Percentiles rank a stretch among this genome's conserved stretches.
These are phyloP conservation scores for Hyphantria cunea DNA, from an alignment of 1,140 invertebrate genomes.

Conservation along the genomic window DNA sequence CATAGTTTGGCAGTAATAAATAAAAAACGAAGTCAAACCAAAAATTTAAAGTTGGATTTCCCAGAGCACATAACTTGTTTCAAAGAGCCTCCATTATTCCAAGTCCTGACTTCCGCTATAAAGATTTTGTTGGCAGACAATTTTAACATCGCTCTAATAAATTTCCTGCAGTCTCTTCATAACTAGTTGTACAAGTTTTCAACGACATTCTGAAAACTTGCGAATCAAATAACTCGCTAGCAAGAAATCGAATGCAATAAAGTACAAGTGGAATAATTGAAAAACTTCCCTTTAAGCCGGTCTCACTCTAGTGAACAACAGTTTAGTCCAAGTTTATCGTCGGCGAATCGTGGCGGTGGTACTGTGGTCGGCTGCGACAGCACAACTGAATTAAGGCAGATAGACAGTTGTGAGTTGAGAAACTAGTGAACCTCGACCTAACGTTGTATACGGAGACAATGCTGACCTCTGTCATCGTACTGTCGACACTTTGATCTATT, in stretches of 20 bases:
- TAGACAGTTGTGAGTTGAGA: slow-evolving; percentile 40
- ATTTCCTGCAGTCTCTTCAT: slow-evolving; percentile 26
- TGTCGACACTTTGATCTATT: neutral
- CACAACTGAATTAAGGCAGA: slow-evolving; percentile 49
- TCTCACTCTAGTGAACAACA: slow-evolving; percentile 28
- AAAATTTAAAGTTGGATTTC: too few relatives aligned
- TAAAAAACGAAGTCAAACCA: too few relatives aligned
- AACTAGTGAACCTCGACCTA: slow-evolving; percentile 32
- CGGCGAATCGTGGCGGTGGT: slow-evolving; percentile 27
- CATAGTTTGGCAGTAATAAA: too few relatives aligned
- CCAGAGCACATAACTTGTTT: neutral
- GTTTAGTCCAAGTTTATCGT: slow-evolving; percentile 43
- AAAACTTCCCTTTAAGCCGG: slow-evolving; percentile 44
- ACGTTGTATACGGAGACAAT: slow-evolving; percentile 3
- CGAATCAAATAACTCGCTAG: slow-evolving; percentile 38
- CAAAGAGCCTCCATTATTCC: slow-evolving; percentile 4
- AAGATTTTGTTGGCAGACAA: slow-evolving; percentile 21
- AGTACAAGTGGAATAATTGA: slow-evolving; percentile 42
- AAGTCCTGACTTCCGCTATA: slow-evolving; percentile 15
- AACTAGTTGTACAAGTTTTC: slow-evolving; percentile 30
- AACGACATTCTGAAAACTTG: slow-evolving; percentile 25
- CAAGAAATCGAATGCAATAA: slow-evolving; percentile 39
- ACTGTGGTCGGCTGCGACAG: slow-evolving; percentile 40
- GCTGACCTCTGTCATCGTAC: neutral
- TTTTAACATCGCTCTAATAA: slow-evolving; percentile 18